A percentile compares a stretch with the other conserved stretches of the same genome.
Evolutionary conservation across 2,888 invertebrate genomes (phyloP).

Genomic region (Clitarchus hookeri): DNA sequence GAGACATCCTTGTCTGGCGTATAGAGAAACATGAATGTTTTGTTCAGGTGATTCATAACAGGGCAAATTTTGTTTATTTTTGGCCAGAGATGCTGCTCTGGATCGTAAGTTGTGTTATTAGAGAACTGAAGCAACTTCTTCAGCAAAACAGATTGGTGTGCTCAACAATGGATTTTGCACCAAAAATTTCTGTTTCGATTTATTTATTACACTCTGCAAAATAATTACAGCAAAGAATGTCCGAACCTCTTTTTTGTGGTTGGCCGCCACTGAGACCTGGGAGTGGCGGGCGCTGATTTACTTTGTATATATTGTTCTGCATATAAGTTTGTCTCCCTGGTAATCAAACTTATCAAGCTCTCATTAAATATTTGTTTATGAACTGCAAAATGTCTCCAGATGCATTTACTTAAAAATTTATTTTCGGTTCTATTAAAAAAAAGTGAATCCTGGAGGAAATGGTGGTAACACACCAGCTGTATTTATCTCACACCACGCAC

Average conservation of each 20-base stretch:
- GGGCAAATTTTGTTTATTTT: constrained; percentile 5
- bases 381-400: not conserved
- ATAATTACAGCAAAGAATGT: not conserved
- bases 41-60: not conserved
- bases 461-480: not conserved
- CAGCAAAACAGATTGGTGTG: not conserved
- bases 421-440: not conserved
- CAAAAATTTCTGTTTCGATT: not conserved
- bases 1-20: too few species aligned
- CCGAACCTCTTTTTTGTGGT: not conserved
- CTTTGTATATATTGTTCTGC: not conserved
- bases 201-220: not conserved
- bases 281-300: not conserved
- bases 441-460: not conserved
- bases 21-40: not conserved
- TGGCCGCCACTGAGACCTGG: not conserved
- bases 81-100: not conserved
- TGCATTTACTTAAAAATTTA: constrained; percentile 1
- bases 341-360: not conserved
- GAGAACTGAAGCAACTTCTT: not conserved
- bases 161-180: not conserved
- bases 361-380: not conserved
- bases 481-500: constrained; percentile 15
- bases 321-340: not conserved
- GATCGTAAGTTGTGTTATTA: not conserved